Base-by-base conservation (phyloP, 2,888 invertebrate genomes). In the Leistus spinibarbis region DNA sequence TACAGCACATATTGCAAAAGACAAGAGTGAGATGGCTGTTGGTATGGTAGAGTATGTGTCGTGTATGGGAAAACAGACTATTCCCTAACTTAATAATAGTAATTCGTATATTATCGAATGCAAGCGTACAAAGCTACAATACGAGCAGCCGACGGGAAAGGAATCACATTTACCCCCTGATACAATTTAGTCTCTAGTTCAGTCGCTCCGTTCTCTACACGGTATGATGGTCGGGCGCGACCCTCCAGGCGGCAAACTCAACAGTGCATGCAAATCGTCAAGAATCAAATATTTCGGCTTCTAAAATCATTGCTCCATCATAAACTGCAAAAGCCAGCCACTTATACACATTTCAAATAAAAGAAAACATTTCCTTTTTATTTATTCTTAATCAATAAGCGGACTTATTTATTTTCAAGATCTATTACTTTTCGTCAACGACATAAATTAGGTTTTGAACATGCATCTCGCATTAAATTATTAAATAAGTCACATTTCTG, bases 61-160 rank as follows among this genome's bases (percentile, higher is more conserved):
- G 16, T 79, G 79, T 82, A 82, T 82, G 80, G 80, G 81, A 82
- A 80, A 82, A 80, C 82, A 80, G 79, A 56, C 65, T 72, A 65
- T 72, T 65, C 81, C 82, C 82, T 83, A 84, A 84, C 82, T 81
- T 82, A 83, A 84, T 84, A 82, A 83, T 81, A 81, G 82, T 84
- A 84, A 84, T 84, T 22, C 82, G 82, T 80, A 80, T 82, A 84
- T 83, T 83, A 83, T 82, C 81, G 83, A 83, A 82, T 82, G 60
- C 16, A 60, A 40, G 40, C 40, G 66, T 53, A 40, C 66, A 60
- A 27, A 22, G 40, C 27, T 23, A 60, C 60, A 60, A 27, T 27
- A 60, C 22, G 24, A 60, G 69, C 62, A 60, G 23, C 64, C 64
- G 27, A 22, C 64, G 64, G 27, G 64, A 16, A 64, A 64, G 54